Conservation (phyloP, 2,113 vertebrate genomes). For the Glaucidium brasilianum region DNA sequence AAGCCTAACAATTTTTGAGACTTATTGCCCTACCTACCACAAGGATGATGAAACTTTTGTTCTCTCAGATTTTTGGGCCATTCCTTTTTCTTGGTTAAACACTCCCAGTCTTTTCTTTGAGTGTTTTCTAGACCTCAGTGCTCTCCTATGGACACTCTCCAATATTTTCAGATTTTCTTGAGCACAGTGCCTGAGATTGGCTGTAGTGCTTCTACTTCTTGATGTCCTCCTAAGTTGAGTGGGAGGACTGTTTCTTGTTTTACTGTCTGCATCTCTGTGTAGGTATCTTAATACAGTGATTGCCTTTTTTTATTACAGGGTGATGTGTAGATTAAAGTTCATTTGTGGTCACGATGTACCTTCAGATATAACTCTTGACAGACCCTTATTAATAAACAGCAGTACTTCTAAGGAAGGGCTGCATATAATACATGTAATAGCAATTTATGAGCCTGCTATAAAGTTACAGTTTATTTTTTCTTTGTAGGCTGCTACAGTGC, state of each 20-base stretch:
- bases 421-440: not conserved
- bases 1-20: not conserved
- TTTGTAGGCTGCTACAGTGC: not conserved
- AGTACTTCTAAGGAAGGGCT: not conserved
- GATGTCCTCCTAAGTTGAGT: not conserved
- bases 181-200: not conserved
- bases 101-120: not conserved
- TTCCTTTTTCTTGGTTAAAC: not conserved
- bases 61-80: not conserved
- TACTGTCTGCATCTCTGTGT: not conserved
- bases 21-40: not conserved
- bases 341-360: not conserved
- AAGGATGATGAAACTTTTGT: not conserved
- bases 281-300: not conserved
- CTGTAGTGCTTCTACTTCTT: not conserved
- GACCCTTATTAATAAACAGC: not conserved
- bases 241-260: not conserved
- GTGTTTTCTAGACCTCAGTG: not conserved
- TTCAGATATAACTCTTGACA: not conserved
- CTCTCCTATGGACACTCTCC: not conserved
- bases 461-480: not conserved
- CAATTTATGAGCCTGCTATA: not conserved
- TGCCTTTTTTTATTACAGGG: not conserved
- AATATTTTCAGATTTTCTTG: not conserved
- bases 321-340: not conserved